Evolutionary conservation across 92 coral and sea anemone genomes (phyloP).

Genomic region (Hydrozoanthus gracilis): DNA sequence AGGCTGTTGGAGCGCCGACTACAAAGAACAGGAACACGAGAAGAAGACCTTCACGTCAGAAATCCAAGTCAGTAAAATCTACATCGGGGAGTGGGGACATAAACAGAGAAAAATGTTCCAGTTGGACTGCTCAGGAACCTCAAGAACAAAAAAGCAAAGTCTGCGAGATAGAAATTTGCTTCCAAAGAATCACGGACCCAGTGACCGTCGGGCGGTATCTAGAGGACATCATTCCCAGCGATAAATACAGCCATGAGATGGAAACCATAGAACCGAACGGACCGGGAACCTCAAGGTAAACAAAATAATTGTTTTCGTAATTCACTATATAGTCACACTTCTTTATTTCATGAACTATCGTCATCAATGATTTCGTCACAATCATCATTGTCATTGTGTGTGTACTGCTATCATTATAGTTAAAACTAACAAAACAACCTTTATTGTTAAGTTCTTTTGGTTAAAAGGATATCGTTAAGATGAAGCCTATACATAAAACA

Average conservation of each 20-base stretch:
- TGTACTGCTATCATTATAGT: no score
- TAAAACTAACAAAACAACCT: no score
- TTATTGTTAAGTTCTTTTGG: no score
- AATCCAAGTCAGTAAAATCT: neutral
- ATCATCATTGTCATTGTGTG: no score
- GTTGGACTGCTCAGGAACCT: neutral
- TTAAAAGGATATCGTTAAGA: no score
- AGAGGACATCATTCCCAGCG: constrained; percentile 4
- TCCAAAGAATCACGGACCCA: neutral
- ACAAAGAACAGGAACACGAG: neutral
- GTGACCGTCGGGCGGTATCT: neutral
- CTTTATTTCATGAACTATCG: neutral
- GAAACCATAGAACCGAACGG: neutral
- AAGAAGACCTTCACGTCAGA: neutral
- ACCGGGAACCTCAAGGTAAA: constrained; percentile 32
- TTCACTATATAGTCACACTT: neutral
- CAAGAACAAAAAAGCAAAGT: neutral
- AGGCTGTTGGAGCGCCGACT: neutral
- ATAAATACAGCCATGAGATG: neutral
- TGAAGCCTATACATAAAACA: no score
- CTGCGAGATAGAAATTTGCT: constrained; percentile 18
- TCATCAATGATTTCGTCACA: neutral
- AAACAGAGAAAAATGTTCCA: neutral
- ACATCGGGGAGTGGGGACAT: neutral
- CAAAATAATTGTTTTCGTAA: neutral